Evolutionary conservation across 2,888 invertebrate species (phyloP).

Genomic region (Drosophila formosana): DNA sequence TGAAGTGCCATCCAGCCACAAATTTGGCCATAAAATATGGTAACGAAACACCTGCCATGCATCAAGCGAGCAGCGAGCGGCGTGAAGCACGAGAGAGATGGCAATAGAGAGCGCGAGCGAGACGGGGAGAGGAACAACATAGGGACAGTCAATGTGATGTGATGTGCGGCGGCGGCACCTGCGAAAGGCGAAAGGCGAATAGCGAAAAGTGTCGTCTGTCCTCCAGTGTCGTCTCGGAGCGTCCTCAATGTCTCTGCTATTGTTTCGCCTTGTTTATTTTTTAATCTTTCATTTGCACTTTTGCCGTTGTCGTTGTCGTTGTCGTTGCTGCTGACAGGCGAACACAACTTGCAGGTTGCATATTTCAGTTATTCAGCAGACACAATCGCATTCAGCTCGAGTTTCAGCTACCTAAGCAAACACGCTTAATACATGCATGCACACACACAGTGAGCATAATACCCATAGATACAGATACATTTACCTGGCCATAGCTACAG

Average conservation of each 20-base stretch:
- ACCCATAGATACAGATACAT: not conserved
- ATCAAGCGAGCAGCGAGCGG: constrained; percentile 4
- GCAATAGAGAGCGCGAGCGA: not conserved
- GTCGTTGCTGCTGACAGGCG: constrained; percentile 31
- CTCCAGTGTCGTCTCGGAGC: not conserved
- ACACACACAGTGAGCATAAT: not conserved
- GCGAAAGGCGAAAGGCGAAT: constrained; percentile 25
- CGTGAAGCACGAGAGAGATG: not conserved
- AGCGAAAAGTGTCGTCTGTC: constrained; percentile 47
- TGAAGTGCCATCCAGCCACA: constrained; percentile 59
- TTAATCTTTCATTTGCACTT: constrained; percentile 71
- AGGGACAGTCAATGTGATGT: not conserved
- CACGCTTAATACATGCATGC: not conserved
- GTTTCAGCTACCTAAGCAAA: constrained; percentile 49
- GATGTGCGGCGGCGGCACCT: constrained; percentile 38
- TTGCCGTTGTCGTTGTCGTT: constrained; percentile 29
- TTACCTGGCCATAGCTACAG: not conserved
- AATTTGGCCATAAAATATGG: constrained; percentile 78
- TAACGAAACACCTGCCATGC: constrained; percentile 74
- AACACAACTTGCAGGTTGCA: constrained; percentile 39
- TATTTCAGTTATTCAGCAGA: constrained; percentile 45
- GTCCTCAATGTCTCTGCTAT: constrained; percentile 23
- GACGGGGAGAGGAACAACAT: not conserved
- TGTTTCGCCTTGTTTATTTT: constrained; percentile 57
- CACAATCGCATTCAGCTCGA: constrained; percentile 44